Base-by-base conservation (phyloP, 2,113 vertebrate genomes). In the Lycocorax pyrrhopterus region DNA sequence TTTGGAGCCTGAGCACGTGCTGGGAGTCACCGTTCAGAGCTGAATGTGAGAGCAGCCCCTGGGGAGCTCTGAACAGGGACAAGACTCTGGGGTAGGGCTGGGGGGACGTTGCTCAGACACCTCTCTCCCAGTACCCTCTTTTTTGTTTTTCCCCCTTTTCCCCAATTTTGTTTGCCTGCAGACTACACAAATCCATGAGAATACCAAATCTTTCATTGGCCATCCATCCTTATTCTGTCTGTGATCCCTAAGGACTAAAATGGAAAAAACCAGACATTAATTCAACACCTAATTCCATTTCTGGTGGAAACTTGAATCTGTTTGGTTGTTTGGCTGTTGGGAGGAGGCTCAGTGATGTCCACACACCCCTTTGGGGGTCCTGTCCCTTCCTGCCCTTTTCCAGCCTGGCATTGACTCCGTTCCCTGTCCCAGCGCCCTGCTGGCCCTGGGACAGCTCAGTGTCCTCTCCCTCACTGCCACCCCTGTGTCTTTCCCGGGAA, bases 1-100 rank as follows among this genome's bases (percentile, higher is more conserved):
- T 43, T n/a, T 51, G 59, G 62, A 73, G 56, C 1, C 2, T 4
- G 22, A 69, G 58, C 33, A 12, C 2, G 1, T 29, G 18, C 22
- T 39, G 53, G 22, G 18, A 30, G 47, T 16, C 23, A 30, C 64
- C 33, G 6, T 30, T 33, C 8, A 8, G 49, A 49, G 52, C 9
- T 47, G 6, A 32, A 7, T 0, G 18, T 21, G n/a, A 12, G 74
- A 52, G 41, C 29, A 13, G 44, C 23, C 33, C 23, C 2, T 19
- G 1, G 49, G 51, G 7, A 58, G 35, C 1, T 2, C 22, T 52
- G 33, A 20, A 0, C 26, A 37, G 20, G 41, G 7, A 3, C 2
- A 4, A 46, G 23, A 16, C 8, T 27, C 26, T 21, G 18, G 29
- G 12, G 8, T 6, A 18, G 7, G 13, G 5, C 49, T 47, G n/a